Conservation (phyloP, 2,888 invertebrate species). For the Timandra comae region DNA sequence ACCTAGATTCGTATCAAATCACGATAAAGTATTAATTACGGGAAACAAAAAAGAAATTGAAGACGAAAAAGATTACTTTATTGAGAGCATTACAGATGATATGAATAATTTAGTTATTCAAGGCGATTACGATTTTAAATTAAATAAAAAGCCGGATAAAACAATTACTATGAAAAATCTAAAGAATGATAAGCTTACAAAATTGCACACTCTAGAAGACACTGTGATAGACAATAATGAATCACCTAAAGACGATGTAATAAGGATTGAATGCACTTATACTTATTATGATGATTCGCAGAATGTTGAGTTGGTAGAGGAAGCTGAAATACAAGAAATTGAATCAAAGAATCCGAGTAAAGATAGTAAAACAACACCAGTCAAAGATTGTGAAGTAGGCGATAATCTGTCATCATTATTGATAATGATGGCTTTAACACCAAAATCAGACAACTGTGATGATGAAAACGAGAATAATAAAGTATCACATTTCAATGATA, state of each 20-base stretch:
- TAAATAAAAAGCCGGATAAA: conserved; percentile 33
- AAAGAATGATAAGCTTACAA: conserved; percentile 16
- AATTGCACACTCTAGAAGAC: conserved; percentile 10
- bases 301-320: not conserved
- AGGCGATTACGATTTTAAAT: conserved; percentile 43
- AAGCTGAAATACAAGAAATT: no score
- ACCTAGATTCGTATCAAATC: conserved; percentile 20
- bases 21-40: conserved; percentile 25
- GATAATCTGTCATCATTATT: conserved; percentile 52
- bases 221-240: conserved; percentile 22
- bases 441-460: conserved; percentile 30
- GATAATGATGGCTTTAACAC: conserved; percentile 54
- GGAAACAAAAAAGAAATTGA: conserved; percentile 26
- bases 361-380: no score
- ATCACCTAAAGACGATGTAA: conserved; percentile 25
- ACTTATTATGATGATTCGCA: conserved; percentile 12
- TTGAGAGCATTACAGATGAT: conserved; percentile 32
- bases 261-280: conserved; percentile 30
- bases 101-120: conserved; percentile 36
- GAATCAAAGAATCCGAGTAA: no score
- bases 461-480: conserved; percentile 15
- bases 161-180: conserved; percentile 15
- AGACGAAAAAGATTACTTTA: conserved; percentile 28
- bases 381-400: conserved; percentile 5
- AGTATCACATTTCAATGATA: conserved; percentile 9